Evolutionary conservation across 2,113 vertebrate species (phyloP).

Genomic region (Vimba vimba): DNA sequence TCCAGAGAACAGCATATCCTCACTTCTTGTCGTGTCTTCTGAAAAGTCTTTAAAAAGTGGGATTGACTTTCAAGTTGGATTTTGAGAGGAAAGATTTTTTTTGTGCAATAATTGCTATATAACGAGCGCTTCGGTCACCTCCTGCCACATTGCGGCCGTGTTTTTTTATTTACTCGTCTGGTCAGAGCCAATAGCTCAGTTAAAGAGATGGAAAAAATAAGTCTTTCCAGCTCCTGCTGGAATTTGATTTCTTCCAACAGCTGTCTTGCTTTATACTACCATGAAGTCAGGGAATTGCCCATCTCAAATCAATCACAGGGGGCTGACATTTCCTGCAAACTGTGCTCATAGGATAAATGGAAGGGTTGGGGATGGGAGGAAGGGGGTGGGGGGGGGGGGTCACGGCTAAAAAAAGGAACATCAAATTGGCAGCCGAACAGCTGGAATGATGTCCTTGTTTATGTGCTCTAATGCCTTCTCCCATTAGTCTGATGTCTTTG

Average conservation of each 20-base stretch:
- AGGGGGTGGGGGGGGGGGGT: conserved; percentile 59
- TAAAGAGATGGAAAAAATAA: conserved; percentile 88
- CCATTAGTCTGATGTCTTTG: conserved; percentile 75
- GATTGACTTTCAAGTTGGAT: conserved; percentile 72
- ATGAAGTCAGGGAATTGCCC: conserved; percentile 84
- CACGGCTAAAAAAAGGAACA: conserved; percentile 79
- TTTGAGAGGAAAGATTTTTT: conserved; percentile 67
- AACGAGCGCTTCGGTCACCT: conserved; percentile 82
- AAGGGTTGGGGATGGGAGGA: conserved; percentile 45
- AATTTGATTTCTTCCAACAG: conserved; percentile 86
- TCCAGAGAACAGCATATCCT: conserved; percentile 30
- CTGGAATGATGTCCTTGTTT: conserved; percentile 87
- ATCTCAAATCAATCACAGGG: conserved; percentile 84
- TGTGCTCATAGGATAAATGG: conserved; percentile 79
- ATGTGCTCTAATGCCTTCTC: conserved; percentile 81
- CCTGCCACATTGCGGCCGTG: conserved; percentile 78
- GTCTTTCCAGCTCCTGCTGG: conserved; percentile 82
- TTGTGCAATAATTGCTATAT: conserved; percentile 82
- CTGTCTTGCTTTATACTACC: conserved; percentile 89
- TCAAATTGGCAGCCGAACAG: conserved; percentile 78
- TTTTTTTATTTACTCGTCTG: conserved; percentile 84
- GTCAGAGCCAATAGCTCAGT: conserved; percentile 78
- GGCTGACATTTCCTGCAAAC: conserved; percentile 87
- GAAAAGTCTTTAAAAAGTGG: conserved; percentile 65
- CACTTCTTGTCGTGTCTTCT: conserved; percentile 66